Conservation (phyloP, 2,888 invertebrate genomes). For the Cancer borealis region DNA sequence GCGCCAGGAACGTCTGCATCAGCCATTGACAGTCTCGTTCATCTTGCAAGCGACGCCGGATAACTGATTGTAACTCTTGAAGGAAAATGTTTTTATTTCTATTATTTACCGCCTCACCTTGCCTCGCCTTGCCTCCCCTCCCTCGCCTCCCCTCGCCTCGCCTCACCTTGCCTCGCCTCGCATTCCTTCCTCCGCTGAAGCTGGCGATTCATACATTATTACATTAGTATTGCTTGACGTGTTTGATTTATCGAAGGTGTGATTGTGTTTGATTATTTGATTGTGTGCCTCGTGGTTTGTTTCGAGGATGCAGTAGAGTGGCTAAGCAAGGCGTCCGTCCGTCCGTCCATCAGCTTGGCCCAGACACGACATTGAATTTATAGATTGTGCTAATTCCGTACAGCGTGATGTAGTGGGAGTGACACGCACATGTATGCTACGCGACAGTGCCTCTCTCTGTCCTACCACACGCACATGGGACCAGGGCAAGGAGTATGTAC, state of each 20-base stretch:
- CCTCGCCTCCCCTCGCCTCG: too few species aligned
- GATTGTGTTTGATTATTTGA: not conserved
- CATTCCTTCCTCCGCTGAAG: too few species aligned
- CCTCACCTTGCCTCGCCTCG: too few species aligned
- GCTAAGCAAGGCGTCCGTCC: not conserved
- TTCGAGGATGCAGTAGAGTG: not conserved
- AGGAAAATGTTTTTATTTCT: slow-evolving; percentile 1
- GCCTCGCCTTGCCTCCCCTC: not conserved
- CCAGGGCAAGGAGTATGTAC: too few species aligned
- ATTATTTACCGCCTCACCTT: slow-evolving; percentile 39
- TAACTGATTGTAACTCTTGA: not conserved
- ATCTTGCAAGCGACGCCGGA: not conserved
- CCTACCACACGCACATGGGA: not conserved
- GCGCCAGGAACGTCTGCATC: not conserved
- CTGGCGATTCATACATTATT: not conserved
- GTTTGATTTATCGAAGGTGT: not conserved
- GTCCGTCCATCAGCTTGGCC: not conserved
- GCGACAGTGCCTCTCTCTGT: not conserved
- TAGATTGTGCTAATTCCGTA: slow-evolving; percentile 3
- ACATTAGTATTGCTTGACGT: not conserved
- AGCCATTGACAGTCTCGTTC: not conserved
- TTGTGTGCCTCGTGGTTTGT: not conserved
- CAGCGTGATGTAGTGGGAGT: not conserved
- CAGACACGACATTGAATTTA: not conserved
- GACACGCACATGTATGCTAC: not conserved